Percentiles rank a stretch among this genome's conserved stretches.
Conservation (phyloP, 2,113 vertebrate species). For the Sardina pilchardus region DNA sequence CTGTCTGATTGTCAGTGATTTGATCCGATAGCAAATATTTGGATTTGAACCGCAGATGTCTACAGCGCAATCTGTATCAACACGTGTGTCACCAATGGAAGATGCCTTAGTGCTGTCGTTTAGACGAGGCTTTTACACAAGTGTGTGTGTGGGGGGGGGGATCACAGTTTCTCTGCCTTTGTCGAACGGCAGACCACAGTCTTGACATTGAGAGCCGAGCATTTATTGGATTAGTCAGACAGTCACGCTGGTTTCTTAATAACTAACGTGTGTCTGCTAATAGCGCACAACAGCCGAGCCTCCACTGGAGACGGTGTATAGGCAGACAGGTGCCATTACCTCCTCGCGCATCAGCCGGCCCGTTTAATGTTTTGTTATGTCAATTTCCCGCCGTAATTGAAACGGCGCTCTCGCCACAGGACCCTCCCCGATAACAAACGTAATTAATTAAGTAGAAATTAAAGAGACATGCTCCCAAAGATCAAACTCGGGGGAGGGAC, state of each 20-base stretch:
- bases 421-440: slow-evolving; percentile 63
- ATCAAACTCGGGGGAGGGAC: slow-evolving; percentile 60
- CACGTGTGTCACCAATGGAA: not conserved
- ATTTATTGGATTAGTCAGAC: not conserved
- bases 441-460: slow-evolving; percentile 74
- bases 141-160: too few species aligned
- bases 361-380: slow-evolving; percentile 61
- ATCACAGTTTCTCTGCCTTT: not conserved
- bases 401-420: slow-evolving; percentile 61
- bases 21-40: not conserved
- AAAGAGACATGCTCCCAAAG: slow-evolving; percentile 64
- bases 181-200: not conserved
- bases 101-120: not conserved
- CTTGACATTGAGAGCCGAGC: not conserved
- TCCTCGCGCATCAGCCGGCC: slow-evolving; percentile 28
- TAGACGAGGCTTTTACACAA: not conserved
- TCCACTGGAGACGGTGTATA: not conserved
- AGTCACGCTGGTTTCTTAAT: not conserved
- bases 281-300: not conserved
- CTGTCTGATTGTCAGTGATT: not conserved
- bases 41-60: not conserved
- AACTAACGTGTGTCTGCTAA: not conserved
- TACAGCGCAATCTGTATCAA: not conserved
- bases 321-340: slow-evolving; percentile 28
- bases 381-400: slow-evolving; percentile 68